Conservation (phyloP, 2,888 invertebrate species). For the Euphydryas editha region DNA sequence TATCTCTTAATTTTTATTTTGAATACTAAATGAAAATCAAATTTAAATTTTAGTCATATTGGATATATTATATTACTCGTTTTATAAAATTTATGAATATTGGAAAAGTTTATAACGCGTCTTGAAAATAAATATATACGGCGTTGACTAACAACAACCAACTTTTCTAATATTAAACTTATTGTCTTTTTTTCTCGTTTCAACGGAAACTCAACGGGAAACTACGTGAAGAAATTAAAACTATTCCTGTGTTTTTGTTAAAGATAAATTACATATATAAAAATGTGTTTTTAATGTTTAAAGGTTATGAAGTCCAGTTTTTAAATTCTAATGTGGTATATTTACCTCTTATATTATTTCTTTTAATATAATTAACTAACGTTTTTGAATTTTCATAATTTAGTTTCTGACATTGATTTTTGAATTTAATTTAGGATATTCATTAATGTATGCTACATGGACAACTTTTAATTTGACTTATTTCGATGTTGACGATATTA, state of each 20-base stretch:
- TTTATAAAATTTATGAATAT: conserved; percentile 1
- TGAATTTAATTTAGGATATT: no score
- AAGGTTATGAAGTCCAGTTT: no score
- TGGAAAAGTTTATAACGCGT: conserved; percentile 6
- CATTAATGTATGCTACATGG: no score
- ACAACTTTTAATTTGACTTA: no score
- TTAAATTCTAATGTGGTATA: no score
- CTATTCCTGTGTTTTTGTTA: not conserved
- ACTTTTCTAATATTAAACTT: not conserved
- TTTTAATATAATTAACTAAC: no score
- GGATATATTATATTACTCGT: conserved; percentile 1
- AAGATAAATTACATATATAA: no score
- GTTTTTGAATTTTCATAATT: no score
- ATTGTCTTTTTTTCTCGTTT: not conserved
- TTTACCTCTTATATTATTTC: no score
- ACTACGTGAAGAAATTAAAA: not conserved
- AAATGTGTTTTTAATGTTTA: not conserved
- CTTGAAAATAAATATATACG: not conserved
- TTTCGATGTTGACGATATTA: no score
- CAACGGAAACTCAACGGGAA: not conserved
- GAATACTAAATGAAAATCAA: not conserved
- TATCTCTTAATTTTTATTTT: no score
- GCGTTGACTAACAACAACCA: not conserved
- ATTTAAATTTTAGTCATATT: not conserved
- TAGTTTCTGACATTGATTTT: no score